phyloP scores from a whole-genome alignment of 1,140 invertebrate species.

The Thaumetopoea pityocampa region DNA sequence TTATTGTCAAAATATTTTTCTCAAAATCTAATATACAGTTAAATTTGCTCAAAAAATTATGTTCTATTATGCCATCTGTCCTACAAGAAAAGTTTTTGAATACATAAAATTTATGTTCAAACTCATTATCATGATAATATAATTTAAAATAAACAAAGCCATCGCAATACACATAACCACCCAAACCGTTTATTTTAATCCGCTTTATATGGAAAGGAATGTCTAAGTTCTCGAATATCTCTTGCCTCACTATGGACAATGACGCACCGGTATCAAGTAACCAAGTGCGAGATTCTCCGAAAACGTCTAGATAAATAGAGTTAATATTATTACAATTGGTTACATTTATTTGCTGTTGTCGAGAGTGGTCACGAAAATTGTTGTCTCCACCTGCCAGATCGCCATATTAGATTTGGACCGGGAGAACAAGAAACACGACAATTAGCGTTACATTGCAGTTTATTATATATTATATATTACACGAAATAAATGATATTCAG shows the following conservation, averaged over 20 bases:
- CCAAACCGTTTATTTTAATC: constrained; percentile 18
- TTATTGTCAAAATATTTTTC: not conserved
- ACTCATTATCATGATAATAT: no score
- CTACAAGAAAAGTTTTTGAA: no score
- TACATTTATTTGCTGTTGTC: no score
- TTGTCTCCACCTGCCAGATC: no score
- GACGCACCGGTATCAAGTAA: constrained; percentile 24
- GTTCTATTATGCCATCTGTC: not conserved
- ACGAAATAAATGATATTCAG: no score
- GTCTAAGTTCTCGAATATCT: not conserved
- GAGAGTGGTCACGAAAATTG: no score
- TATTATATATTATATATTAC: no score
- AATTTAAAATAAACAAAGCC: constrained; percentile 19
- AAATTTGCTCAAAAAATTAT: not conserved
- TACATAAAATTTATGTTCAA: no score
- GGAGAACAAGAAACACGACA: no score
- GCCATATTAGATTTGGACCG: no score
- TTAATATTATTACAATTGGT: not conserved
- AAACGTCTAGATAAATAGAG: not conserved
- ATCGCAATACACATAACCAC: constrained; percentile 9
- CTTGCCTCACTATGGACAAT: constrained; percentile 13
- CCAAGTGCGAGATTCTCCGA: not conserved
- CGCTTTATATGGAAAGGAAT: constrained; percentile 4
- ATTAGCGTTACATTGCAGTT: no score
- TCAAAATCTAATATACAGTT: not conserved